Base-by-base conservation (phyloP, 2,888 invertebrate genomes). In the Platypus cylindrus region DNA sequence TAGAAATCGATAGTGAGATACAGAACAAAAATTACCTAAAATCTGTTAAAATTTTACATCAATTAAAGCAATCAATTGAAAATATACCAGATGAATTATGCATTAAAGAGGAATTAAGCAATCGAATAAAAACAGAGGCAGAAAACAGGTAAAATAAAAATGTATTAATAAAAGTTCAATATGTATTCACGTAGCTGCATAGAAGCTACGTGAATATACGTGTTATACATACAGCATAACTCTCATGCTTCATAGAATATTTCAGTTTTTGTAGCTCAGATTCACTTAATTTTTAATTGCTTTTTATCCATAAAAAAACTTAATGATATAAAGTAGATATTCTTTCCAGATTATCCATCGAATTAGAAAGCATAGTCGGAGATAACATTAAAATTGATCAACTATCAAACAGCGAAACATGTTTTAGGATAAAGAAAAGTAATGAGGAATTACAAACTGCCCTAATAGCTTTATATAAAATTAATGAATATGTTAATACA, bases 11-110 rank as follows among this genome's bases (percentile, higher is more conserved):
- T 32, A 50, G 55, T 13, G 50, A 52, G 7, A 51, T 60, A 27
- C 36, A 43, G 13, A 35, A 44, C 3, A 55, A 60, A 31, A 45
- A 52, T 17, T 66, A 63, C 41, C 45, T 62, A 2, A 53, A 64
- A 24, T 68, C 71, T 14, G 68, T 73, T 3, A 63, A 68, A 45
- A 64, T 65, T 14, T 59, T 77, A 5, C 56, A 63, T 37, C 55
- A 65, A 30, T 56, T 73, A 27, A 55, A 69, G 5, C 50, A 63
- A 14, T 50, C 71, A 13, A 60, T 68, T 14, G 48, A 58, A 28
- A 64, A 71, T 1, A 53, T 62, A 1, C 63, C 65, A 32, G 68
- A 71, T 30, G 60, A 65, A 23, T n/a, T n/a, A n/a, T n/a, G n/a
- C n/a, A n/a, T n/a, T n/a, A n/a, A n/a, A n/a, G n/a, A n/a, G n/a